Conservation (phyloP, 2,888 invertebrate genomes). For the Oligia strigilis region DNA sequence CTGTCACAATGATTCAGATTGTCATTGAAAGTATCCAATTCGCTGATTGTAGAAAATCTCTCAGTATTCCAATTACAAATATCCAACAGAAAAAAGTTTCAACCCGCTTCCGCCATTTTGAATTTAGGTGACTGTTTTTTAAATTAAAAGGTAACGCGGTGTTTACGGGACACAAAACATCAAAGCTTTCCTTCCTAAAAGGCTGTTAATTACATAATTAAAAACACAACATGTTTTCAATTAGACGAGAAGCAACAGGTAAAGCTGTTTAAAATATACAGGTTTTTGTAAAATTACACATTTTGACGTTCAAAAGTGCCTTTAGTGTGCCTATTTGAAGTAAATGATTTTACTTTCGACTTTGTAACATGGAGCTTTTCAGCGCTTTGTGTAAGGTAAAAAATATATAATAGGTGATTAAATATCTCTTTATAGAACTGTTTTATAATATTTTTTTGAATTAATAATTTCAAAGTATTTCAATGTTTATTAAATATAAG, state of each 20-base stretch:
- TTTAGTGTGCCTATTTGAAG: no score
- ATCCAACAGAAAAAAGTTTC: neutral
- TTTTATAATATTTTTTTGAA: neutral
- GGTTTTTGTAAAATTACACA: neutral
- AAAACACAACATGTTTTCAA: slow-evolving; percentile 15
- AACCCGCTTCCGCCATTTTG: slow-evolving; percentile 15
- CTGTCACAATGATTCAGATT: no score
- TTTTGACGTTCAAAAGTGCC: neutral
- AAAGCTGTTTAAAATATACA: neutral
- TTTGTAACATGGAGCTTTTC: neutral
- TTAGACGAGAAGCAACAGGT: slow-evolving; percentile 33
- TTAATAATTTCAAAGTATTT: neutral
- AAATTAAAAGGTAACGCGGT: neutral
- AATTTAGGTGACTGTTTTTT: neutral
- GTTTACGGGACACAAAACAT: neutral
- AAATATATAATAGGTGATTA: neutral
- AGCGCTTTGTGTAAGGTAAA: neutral
- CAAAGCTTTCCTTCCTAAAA: neutral
- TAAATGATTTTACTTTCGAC: no score
- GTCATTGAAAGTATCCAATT: no score
- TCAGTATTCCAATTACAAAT: neutral
- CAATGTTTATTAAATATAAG: neutral
- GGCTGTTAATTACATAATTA: slow-evolving; percentile 1
- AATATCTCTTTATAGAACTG: neutral
- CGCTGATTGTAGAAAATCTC: no score